phyloP scores from a whole-genome alignment of 2,797 vertebrate species.

The Rhinichthys osculus region DNA sequence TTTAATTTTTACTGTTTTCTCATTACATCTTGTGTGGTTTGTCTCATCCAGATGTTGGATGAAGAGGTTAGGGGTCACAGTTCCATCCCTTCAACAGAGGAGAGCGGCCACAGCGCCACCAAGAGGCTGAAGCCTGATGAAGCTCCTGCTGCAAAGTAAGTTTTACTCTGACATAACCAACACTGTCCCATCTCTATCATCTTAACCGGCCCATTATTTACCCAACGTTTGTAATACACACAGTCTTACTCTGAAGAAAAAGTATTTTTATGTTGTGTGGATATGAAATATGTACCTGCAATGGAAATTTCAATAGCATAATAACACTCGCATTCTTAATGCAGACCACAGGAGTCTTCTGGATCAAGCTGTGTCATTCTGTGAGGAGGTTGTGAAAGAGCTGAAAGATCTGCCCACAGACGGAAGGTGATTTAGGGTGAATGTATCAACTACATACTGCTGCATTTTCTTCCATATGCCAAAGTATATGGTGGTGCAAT shows the following conservation, averaged over 20 bases:
- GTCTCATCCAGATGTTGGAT: constrained; percentile 71
- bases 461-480: constrained; percentile 14
- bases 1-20: neutral
- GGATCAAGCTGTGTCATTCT: constrained; percentile 74
- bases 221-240: neutral
- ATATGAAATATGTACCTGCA: neutral
- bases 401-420: constrained; percentile 10
- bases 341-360: constrained; percentile 63
- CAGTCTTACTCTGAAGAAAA: neutral
- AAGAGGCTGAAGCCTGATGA: constrained; percentile 82
- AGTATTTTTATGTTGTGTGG: neutral
- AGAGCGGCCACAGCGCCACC: constrained; percentile 76
- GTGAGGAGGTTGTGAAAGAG: constrained; percentile 59
- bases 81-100: constrained; percentile 70
- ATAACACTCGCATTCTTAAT: constrained; percentile 9
- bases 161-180: constrained; percentile 36
- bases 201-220: neutral
- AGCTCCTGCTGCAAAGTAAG: constrained; percentile 71
- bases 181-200: neutral
- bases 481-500: constrained; percentile 41
- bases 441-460: constrained; percentile 8
- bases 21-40: constrained; percentile 50
- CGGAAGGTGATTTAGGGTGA: constrained; percentile 12
- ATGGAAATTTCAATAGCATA: neutral
- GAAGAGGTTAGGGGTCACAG: constrained; percentile 69